Conservation (phyloP, 2,797 vertebrate species). For the Sebastes nivosus region DNA sequence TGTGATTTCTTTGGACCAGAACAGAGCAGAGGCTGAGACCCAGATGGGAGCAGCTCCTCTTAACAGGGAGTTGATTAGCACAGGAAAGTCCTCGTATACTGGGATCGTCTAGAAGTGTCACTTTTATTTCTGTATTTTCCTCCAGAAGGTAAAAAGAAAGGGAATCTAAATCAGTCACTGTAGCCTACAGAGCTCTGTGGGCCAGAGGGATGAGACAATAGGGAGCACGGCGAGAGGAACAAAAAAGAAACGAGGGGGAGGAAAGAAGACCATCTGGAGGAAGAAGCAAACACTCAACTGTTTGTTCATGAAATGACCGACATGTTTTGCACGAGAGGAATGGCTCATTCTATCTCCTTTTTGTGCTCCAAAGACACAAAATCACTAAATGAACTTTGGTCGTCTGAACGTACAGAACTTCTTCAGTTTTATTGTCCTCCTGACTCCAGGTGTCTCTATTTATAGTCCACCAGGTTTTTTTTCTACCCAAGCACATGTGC, state of each 20-base stretch:
- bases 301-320: conserved; percentile 67
- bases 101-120: conserved; percentile 61
- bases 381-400: conserved; percentile 3
- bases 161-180: conserved; percentile 61
- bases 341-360: conserved; percentile 22
- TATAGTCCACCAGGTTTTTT: not conserved
- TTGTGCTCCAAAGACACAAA: not conserved
- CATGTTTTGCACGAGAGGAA: conserved; percentile 57
- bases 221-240: conserved; percentile 53
- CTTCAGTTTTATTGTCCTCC: conserved; percentile 7
- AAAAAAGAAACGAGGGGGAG: conserved; percentile 57
- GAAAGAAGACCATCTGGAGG: conserved; percentile 75
- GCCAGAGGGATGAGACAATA: conserved; percentile 59
- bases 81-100: conserved; percentile 66
- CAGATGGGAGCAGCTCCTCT: conserved; percentile 13
- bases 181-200: conserved; percentile 46
- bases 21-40: conserved; percentile 1
- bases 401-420: not conserved
- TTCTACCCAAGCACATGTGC: conserved; percentile 20
- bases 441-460: conserved; percentile 15
- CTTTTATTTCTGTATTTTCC: conserved; percentile 49
- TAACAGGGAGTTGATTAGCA: conserved; percentile 13
- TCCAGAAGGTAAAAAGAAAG: conserved; percentile 49
- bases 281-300: conserved; percentile 76
- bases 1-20: conserved; percentile 53